These are phyloP conservation scores for Harpegnathos saltator DNA, from an alignment of 1,140 invertebrate species.

Conservation along the genomic window DNA sequence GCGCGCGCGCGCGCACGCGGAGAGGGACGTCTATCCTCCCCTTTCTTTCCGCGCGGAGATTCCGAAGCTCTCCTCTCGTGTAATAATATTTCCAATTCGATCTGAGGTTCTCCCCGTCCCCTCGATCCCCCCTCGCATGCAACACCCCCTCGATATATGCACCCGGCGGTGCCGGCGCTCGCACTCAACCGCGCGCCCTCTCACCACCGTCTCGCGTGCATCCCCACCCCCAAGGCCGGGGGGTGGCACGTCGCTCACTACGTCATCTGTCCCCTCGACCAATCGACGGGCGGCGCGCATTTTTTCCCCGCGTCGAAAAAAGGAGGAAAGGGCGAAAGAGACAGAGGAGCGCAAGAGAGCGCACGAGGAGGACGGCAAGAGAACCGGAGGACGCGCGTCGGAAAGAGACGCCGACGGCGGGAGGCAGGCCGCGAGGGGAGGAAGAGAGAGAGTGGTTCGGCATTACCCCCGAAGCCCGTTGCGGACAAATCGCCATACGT, in stretches of 20 bases:
- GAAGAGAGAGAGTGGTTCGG: slow-evolving; percentile 80
- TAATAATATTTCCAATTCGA: slow-evolving; percentile 85
- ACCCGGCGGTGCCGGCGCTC: slow-evolving; percentile 73
- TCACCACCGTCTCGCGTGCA: slow-evolving; percentile 76
- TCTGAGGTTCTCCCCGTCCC: slow-evolving; percentile 71
- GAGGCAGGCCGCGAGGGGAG: slow-evolving; percentile 68
- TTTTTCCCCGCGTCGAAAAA: slow-evolving; percentile 84
- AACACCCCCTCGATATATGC: slow-evolving; percentile 69
- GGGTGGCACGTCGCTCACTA: slow-evolving; percentile 86
- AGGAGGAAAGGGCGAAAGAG: slow-evolving; percentile 69
- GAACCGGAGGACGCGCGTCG: slow-evolving; percentile 64
- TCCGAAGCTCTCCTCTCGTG: slow-evolving; percentile 77
- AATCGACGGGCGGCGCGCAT: slow-evolving; percentile 85
- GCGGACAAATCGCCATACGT: slow-evolving; percentile 86
- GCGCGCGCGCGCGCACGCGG: too few relatives aligned
- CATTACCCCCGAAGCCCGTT: slow-evolving; percentile 84
- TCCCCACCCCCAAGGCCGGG: slow-evolving; percentile 77
- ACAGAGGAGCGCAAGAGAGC: slow-evolving; percentile 58
- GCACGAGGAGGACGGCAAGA: slow-evolving; percentile 54
- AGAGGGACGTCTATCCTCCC: neutral
- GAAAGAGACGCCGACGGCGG: slow-evolving; percentile 48
- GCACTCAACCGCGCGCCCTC: slow-evolving; percentile 75
- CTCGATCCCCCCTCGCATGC: slow-evolving; percentile 48
- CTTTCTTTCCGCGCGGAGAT: slow-evolving; percentile 32
- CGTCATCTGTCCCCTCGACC: slow-evolving; percentile 86